These are phyloP conservation scores for Aegithalos caudatus DNA, from an alignment of 2,113 vertebrate species.

Conservation along the genomic window DNA sequence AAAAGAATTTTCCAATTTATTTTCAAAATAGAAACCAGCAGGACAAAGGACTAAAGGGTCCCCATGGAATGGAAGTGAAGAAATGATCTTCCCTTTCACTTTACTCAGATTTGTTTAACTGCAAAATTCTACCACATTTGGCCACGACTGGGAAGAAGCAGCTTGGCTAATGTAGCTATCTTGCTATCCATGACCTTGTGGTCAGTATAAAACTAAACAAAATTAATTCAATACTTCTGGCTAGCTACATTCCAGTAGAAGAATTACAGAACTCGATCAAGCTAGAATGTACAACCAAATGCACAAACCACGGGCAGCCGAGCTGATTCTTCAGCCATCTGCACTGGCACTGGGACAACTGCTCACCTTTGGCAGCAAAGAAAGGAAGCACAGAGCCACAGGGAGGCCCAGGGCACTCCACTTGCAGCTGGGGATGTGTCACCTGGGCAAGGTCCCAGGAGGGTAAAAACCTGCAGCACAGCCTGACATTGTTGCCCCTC, in stretches of 20 bases:
- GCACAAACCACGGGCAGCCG: not conserved
- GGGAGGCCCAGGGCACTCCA: not conserved
- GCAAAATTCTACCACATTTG: not conserved
- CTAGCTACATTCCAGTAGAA: not conserved
- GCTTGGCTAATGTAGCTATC: not conserved
- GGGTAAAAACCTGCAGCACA: not conserved
- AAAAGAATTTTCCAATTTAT: constrained; percentile 54
- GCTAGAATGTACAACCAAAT: not conserved
- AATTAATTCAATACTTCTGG: not conserved
- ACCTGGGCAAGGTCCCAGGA: not conserved
- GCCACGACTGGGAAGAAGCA: not conserved
- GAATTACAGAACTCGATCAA: not conserved
- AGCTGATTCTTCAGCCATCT: not conserved
- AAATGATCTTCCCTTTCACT: not conserved
- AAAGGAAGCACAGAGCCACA: not conserved
- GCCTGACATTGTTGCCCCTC: accelerated
- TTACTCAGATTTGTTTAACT: not conserved
- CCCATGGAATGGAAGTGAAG: not conserved
- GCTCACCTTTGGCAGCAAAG: not conserved
- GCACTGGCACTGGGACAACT: not conserved
- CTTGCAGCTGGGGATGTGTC: not conserved
- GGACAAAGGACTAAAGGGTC: constrained; percentile 34
- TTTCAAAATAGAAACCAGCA: constrained; percentile 46
- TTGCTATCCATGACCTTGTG: not conserved
- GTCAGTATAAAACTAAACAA: not conserved